Evolutionary conservation across 1,140 invertebrate species (phyloP), one percentile per base, ranked within the genome.

Genomic region (Parapsyche elsis): DNA sequence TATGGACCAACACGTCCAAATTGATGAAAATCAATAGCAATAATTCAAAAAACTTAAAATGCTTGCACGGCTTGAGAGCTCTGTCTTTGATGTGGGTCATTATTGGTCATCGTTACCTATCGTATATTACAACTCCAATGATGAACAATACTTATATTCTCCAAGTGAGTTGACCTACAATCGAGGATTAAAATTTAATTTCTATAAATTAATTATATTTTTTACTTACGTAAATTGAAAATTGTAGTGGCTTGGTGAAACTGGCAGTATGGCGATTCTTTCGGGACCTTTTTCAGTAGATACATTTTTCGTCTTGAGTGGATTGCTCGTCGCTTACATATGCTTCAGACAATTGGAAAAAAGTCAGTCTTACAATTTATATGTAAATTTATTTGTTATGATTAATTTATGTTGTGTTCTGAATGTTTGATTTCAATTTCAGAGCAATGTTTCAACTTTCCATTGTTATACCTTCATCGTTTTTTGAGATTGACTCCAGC

Each of bases 71-170:
- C 0, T 84, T 92, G 24, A 88, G 91, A 74, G 88, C 90, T 21
- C 84, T 94, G 12, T 91, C 91, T 67, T 91, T 93, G 87, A 85
- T 90, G 19, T 94, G 93, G 93, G 90, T 94, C 19, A 88, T 94
- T 10, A 83, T 93, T 4, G 92, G 92, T 0, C 93, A 94, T 78
- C 84, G 87, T 7, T 90, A 87, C 76, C 75, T 79, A 82, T 46
- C 78, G 9, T 78, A 81, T 61, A 12, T 86, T 81, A 84, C 80
- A 24, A 84, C 85, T 67, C 83, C 84, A 57, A 82, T 85, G 5
- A 26, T 84, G 71, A 88, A 88, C 46, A 77, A 84, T 45, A 81
- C 87, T 19, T 87, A 88, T 70, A 74, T 82, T 49, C n/a, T 79
- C 9, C 1, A 75, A 24, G 86, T 86, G 76, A 64, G 79, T 12